A percentile compares a stretch with the other conserved stretches of the same genome.
Evolutionary conservation across 2,888 invertebrate genomes (phyloP).

Genomic region (Cheilosia soror): DNA sequence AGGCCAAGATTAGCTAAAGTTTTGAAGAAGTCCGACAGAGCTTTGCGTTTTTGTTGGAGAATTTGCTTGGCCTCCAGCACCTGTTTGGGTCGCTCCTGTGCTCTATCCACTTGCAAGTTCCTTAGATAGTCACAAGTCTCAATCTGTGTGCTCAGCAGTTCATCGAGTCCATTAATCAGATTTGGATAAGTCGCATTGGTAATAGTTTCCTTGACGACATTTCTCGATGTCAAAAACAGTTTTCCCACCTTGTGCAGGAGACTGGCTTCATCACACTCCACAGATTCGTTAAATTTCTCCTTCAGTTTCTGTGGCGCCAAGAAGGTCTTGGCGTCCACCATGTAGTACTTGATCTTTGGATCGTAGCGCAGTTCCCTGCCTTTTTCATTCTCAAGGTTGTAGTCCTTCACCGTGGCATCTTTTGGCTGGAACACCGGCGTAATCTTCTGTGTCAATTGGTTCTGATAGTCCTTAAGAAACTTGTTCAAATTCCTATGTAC

Average conservation of each 20-base stretch:
- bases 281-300: conserved; percentile 75
- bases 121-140: conserved; percentile 88
- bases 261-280: conserved; percentile 32
- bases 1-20: conserved; percentile 89
- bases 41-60: conserved; percentile 93
- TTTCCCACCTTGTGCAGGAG: conserved; percentile 81
- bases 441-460: conserved; percentile 83
- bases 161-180: conserved; percentile 87
- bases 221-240: conserved; percentile 87
- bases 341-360: conserved; percentile 79
- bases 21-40: conserved; percentile 94
- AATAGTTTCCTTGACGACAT: conserved; percentile 87
- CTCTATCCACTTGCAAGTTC: conserved; percentile 84
- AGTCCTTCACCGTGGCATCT: conserved; percentile 81
- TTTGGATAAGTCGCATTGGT: conserved; percentile 85
- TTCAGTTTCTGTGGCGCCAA: conserved; percentile 79
- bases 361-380: conserved; percentile 82
- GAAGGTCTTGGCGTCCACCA: conserved; percentile 82
- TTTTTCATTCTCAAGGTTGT: conserved; percentile 80
- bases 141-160: conserved; percentile 87
- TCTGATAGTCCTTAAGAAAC: conserved; percentile 93
- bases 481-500: conserved; percentile 95
- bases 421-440: conserved; percentile 82
- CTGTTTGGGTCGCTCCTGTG: conserved; percentile 87
- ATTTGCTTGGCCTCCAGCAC: conserved; percentile 91